Base-by-base conservation (phyloP, 1,140 invertebrate genomes). In the Caenorhabditis elegans region DNA sequence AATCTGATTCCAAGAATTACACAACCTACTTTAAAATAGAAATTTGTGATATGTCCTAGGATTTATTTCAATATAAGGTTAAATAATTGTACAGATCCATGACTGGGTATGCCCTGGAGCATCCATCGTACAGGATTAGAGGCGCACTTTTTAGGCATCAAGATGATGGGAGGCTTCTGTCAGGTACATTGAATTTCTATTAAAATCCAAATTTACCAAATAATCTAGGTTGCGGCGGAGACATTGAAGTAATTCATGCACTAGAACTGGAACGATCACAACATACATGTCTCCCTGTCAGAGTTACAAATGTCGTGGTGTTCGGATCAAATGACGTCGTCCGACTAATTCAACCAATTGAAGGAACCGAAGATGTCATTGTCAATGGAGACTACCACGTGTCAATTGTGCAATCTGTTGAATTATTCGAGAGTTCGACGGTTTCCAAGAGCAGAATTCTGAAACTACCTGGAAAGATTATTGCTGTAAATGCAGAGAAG, bases 281-380 rank as follows among this genome's bases (percentile, higher is more conserved):
- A 60, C 53, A 81, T 47, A 81, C 80, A 8, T 65, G 80, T 19
- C 80, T 70, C 17, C 80, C 80, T 11, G 75, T 81, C 36, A 28
- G 80, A 53, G 80, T 81, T 8, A 81, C 80, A 17, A 76, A 48
- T 24, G 65, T 81, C 48, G 60, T 48, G 10, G 75, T 81, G 0
- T 81, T 81, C 39, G 80, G 80, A 26, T 36, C 65, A 17, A 77
- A 76, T 24, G 80, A 81, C 65, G 49, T 55, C 17, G 47, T 81
- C 19, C 28, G 53, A 28, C 2, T 26, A 2, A 81, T 81, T 49
- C 48, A 77, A 34, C 46, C 76, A 36, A 77, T 77, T 3, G 46
- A 77, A 77, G 48, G 76, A 31, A 77, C 76, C 6, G 80, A 81
- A 34, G 53, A 81, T 47, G 46, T 81, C 31, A 36, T 81, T n/a